phyloP scores from a whole-genome alignment of 2,888 invertebrate species.

The Brachycybe producta region DNA sequence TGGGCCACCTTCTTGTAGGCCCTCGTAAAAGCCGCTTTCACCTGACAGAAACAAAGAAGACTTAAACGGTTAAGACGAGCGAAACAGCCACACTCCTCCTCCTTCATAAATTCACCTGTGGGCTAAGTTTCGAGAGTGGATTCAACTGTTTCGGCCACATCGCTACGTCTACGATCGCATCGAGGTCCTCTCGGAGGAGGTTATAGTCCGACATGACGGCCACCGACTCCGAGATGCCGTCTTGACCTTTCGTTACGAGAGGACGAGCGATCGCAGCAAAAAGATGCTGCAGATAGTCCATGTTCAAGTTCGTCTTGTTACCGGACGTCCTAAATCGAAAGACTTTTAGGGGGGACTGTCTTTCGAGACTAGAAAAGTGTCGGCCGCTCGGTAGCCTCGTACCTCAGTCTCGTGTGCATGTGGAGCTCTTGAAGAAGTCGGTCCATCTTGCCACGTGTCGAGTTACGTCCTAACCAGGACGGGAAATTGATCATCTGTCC shows the following conservation, averaged over 20 bases:
- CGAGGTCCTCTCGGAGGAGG: constrained; percentile 79
- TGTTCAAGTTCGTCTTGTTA: constrained; percentile 63
- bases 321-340: constrained; percentile 52
- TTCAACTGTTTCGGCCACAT: constrained; percentile 69
- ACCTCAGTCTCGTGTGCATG: constrained; percentile 72
- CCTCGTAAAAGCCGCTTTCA: constrained; percentile 86
- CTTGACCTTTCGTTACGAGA: constrained; percentile 50
- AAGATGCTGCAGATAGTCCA: constrained; percentile 76
- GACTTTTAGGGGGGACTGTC: constrained; percentile 16
- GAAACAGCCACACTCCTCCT: not conserved
- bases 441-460: constrained; percentile 63
- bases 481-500: constrained; percentile 78
- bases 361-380: not conserved
- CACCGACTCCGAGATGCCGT: constrained; percentile 57
- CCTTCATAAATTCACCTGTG: constrained; percentile 38
- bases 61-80: constrained; percentile 4
- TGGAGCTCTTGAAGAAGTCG: constrained; percentile 71
- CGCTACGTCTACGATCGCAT: constrained; percentile 70
- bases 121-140: constrained; percentile 59
- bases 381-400: constrained; percentile 24
- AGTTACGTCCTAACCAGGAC: constrained; percentile 91
- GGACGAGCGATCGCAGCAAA: constrained; percentile 63
- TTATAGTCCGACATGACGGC: constrained; percentile 68
- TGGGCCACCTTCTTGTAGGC: constrained; percentile 74
- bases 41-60: constrained; percentile 38